These are phyloP conservation scores for Anthrax anthrax DNA, from an alignment of 2,888 invertebrate species.

Conservation along the genomic window DNA sequence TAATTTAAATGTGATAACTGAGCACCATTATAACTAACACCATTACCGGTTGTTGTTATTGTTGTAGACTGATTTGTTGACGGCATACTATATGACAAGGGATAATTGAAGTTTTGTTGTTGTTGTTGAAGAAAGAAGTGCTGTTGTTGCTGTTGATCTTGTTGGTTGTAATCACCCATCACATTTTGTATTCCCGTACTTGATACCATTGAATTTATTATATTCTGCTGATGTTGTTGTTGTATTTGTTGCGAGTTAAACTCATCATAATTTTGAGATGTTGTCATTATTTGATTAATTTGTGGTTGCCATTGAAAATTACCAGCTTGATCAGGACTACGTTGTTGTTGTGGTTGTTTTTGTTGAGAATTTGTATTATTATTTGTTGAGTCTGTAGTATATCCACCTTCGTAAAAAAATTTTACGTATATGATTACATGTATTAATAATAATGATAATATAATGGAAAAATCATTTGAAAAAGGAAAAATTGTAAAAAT, in stretches of 20 bases:
- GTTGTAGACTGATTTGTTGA: background rate
- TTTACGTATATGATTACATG: background rate
- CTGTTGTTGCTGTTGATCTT: background rate
- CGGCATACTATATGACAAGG: too few relatives aligned
- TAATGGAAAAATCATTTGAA: background rate
- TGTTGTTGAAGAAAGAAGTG: too few relatives aligned
- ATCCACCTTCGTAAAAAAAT: conserved; percentile 3
- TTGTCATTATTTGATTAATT: background rate
- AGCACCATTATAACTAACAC: background rate
- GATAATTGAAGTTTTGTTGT: background rate
- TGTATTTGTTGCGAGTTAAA: conserved; percentile 11
- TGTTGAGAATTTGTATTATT: conserved; percentile 4
- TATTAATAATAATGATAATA: background rate
- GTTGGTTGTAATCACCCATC: background rate
- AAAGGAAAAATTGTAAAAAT: too few relatives aligned
- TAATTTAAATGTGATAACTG: background rate
- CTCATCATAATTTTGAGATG: conserved; percentile 7
- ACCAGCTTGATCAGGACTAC: conserved; percentile 10
- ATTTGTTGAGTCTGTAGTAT: background rate
- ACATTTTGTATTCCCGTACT: background rate
- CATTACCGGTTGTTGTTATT: background rate
- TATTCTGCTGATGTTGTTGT: conserved; percentile 9
- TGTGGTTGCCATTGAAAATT: conserved; percentile 1
- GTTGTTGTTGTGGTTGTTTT: conserved; percentile 12
- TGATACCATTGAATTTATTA: background rate